A percentile compares a stretch with the other conserved stretches of the same genome.
Evolutionary conservation across 1,140 invertebrate species (phyloP).

Genomic region (Achroia grisella): DNA sequence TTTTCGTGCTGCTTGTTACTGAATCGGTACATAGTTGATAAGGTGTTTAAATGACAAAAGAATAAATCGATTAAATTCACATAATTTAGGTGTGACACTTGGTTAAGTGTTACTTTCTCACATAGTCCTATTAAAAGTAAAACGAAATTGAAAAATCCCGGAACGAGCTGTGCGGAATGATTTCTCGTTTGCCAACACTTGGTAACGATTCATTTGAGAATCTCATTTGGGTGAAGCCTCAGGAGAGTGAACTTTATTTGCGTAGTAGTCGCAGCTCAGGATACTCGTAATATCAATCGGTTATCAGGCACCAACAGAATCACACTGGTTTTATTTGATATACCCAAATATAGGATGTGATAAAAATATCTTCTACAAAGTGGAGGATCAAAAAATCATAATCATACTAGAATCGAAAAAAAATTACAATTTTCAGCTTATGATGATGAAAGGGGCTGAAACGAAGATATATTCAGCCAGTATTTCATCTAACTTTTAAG

Average conservation of each 20-base stretch:
- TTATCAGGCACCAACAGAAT: background rate
- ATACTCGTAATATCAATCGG: conserved; percentile 1
- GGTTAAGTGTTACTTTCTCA: too few species aligned
- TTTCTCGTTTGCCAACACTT: conserved; percentile 45
- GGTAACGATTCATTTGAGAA: conserved; percentile 56
- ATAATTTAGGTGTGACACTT: too few species aligned
- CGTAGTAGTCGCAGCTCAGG: conserved; percentile 17
- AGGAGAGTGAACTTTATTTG: conserved; percentile 46
- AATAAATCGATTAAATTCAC: too few species aligned
- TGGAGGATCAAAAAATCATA: too few species aligned
- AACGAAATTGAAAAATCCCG: conserved; percentile 34
- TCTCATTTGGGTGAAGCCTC: conserved; percentile 47
- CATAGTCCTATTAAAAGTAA: background rate
- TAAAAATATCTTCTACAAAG: too few species aligned
- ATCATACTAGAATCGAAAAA: too few species aligned
- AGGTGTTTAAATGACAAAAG: too few species aligned
- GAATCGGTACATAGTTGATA: too few species aligned
- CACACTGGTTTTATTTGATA: background rate
- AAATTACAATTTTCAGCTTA: too few species aligned
- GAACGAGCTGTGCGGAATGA: conserved; percentile 32
- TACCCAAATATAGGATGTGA: background rate
- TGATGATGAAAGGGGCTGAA: too few species aligned
- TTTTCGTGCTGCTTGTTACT: too few species aligned
- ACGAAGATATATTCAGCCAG: background rate
- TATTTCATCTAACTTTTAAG: background rate